Evolutionary conservation across 2,797 vertebrate genomes (phyloP).

Genomic region (Choloepus didactylus): DNA sequence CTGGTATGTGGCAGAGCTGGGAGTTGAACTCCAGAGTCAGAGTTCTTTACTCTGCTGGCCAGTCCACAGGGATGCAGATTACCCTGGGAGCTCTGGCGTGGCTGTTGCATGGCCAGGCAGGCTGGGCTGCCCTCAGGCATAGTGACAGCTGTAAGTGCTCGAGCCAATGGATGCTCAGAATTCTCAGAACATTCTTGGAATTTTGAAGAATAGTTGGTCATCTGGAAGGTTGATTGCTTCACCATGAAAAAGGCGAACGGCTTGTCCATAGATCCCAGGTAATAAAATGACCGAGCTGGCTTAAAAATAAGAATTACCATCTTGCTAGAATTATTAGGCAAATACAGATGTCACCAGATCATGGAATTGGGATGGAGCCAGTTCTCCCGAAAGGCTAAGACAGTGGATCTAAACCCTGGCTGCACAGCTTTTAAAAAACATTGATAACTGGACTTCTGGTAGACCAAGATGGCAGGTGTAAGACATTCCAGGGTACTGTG

Average conservation of each 20-base stretch:
- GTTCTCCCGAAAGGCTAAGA: not conserved
- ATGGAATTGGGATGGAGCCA: not conserved
- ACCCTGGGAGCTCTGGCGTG: not conserved
- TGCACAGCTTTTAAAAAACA: not conserved
- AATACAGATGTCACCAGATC: not conserved
- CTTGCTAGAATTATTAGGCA: conserved; percentile 2
- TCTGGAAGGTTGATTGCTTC: not conserved
- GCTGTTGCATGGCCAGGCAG: not conserved
- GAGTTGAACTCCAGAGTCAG: conserved; percentile 1
- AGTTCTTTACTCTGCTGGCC: not conserved
- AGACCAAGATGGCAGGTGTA: no score
- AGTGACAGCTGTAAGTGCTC: not conserved
- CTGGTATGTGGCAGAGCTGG: not conserved
- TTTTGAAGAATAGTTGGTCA: not conserved
- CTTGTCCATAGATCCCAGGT: not conserved
- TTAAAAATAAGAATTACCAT: not conserved
- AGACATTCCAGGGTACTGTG: no score
- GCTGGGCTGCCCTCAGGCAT: not conserved
- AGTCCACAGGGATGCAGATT: not conserved
- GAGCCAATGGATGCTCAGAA: not conserved
- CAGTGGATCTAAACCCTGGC: not conserved
- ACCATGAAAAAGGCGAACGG: not conserved
- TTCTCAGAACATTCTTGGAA: not conserved
- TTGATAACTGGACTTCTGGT: not conserved
- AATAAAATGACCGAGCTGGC: not conserved